Evolutionary conservation across 2,113 vertebrate species (phyloP).

Genomic region (Channa maculata): DNA sequence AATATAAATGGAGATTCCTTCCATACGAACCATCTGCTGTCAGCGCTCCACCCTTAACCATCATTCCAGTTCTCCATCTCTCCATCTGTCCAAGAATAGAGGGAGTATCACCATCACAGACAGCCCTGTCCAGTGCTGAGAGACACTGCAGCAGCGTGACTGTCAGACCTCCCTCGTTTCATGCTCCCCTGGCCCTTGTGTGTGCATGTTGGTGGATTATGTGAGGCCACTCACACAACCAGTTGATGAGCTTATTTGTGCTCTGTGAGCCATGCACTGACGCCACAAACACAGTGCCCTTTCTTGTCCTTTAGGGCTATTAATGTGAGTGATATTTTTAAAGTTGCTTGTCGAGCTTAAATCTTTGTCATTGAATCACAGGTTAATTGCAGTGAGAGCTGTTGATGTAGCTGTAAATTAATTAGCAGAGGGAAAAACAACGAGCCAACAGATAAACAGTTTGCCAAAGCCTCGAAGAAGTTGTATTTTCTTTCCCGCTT

Average conservation of each 20-base stretch:
- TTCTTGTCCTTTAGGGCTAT: constrained; percentile 32
- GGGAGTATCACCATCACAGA: constrained; percentile 27
- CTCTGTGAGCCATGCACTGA: constrained; percentile 49
- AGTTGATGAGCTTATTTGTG: constrained; percentile 62
- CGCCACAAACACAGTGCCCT: constrained; percentile 51
- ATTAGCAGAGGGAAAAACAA: constrained; percentile 19
- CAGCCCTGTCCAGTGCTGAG: constrained; percentile 30
- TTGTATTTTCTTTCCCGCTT: neutral
- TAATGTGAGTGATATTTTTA: constrained; percentile 36
- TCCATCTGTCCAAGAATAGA: constrained; percentile 54
- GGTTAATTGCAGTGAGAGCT: constrained; percentile 44
- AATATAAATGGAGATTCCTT: constrained; percentile 48
- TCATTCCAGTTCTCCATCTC: constrained; percentile 41
- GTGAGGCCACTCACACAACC: constrained; percentile 58
- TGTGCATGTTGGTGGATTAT: constrained; percentile 52
- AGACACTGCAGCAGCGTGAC: constrained; percentile 40
- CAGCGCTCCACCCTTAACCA: constrained; percentile 38
- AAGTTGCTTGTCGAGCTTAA: constrained; percentile 26
- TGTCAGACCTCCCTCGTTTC: constrained; percentile 53
- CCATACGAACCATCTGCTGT: constrained; percentile 61
- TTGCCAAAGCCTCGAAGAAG: constrained; percentile 9
- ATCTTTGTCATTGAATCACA: constrained; percentile 16
- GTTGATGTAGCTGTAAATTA: constrained; percentile 35
- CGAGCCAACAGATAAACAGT: constrained; percentile 3
- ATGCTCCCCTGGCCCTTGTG: constrained; percentile 52